Conservation (phyloP, 2,888 invertebrate genomes). For the Bruchidius siliquastri region DNA sequence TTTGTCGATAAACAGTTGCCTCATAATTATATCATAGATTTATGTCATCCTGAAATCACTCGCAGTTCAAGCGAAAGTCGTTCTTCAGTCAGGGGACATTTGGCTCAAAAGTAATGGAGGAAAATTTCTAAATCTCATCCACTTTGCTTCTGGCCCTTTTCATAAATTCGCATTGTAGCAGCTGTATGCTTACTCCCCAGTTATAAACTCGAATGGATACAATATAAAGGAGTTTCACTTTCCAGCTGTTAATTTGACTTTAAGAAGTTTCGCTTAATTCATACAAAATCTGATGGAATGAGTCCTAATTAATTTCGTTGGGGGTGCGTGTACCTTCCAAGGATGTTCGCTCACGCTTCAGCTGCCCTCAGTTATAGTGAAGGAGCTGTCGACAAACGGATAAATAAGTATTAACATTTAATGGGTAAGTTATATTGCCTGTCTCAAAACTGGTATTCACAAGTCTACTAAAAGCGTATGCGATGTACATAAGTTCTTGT, state of each 20-base stretch:
- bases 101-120: not conserved
- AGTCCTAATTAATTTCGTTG: not conserved
- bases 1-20: no score
- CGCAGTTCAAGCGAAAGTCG: no score
- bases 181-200: not conserved
- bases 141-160: not conserved
- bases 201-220: not conserved
- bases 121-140: not conserved
- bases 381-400: no score
- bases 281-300: not conserved
- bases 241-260: not conserved
- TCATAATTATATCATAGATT: no score
- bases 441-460: no score
- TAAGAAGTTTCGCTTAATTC: not conserved
- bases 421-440: no score
- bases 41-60: no score
- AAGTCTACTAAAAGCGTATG: no score
- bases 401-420: no score
- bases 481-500: no score
- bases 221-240: not conserved
- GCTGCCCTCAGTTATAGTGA: not conserved
- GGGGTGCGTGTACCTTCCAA: not conserved
- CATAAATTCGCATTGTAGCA: not conserved
- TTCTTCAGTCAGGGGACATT: no score
- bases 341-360: not conserved